Base-by-base conservation (phyloP, 1,140 invertebrate genomes). In the Samia ricini region DNA sequence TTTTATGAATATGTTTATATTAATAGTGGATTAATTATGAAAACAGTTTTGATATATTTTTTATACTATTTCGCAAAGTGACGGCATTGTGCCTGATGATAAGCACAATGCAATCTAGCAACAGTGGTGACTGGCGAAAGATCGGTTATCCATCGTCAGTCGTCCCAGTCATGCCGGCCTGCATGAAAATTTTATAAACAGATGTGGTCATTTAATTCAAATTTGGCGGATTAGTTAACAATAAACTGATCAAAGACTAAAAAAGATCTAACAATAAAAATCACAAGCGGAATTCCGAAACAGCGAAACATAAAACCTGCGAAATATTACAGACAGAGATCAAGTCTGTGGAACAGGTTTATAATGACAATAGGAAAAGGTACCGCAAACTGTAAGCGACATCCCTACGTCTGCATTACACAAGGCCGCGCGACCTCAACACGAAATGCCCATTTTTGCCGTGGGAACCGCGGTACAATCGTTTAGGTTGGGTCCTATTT, bases 381-480 rank as follows among this genome's bases (percentile, higher is more conserved):
- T 58, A 54, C 42, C 63, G 60, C 20, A 61, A 50, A 48, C 56
- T 52, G 22, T 50, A 21, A 58, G 59, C 36, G 23, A 64, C 62
- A 61, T 64, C 62, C 67, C 55, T 22, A 24, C 22, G 56, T 51
- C 18, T 60, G 33, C 56, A 61, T 60, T 63, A 62, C 64, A 54
- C 68, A 71, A 71, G 71, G 71, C 57, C 61, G 59, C n/a, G 21
- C 51, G 64, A 68, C 66, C 67, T 72, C 69, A 51, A 63, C 57
- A 24, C 49, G 60, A 59, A 66, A 61, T 68, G 66, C 63, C 63
- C 63, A 59, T 57, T 36, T 54, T 51, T 60, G 61, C 62, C 72
- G 72, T 74, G 72, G 72, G 72, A 74, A 74, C 48, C 12, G 29
- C 56, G 36, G n/a, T 55, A 70, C 69, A 71, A 71, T 68, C 20